Conservation (phyloP, 1,140 invertebrate species). For the Hypsibius dujardini region DNA sequence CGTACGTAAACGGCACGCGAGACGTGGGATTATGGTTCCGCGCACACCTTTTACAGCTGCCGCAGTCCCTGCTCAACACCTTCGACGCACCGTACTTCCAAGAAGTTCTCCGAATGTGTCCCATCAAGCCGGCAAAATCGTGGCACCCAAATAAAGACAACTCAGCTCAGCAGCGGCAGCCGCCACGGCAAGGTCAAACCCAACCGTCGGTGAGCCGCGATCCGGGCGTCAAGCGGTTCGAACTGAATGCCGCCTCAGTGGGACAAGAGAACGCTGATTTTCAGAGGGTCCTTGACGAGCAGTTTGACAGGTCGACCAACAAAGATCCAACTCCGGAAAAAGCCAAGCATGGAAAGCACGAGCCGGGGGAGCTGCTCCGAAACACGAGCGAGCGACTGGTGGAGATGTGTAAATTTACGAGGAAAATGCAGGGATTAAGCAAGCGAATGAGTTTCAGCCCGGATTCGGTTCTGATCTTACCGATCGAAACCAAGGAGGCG, state of each 20-base stretch:
- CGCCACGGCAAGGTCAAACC: neutral
- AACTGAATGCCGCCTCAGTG: neutral
- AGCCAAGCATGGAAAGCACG: no score
- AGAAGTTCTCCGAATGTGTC: neutral
- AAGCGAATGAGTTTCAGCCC: neutral
- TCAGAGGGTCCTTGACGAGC: neutral
- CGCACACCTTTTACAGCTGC: neutral
- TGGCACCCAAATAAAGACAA: neutral
- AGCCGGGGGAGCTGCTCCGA: neutral
- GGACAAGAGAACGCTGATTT: neutral
- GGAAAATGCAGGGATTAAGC: neutral
- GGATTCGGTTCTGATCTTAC: neutral
- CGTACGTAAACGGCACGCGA: neutral
- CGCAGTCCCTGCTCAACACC: neutral
- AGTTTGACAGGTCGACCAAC: neutral
- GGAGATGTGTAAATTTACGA: neutral
- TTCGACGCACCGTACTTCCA: neutral
- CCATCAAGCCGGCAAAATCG: neutral
- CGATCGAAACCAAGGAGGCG: no score
- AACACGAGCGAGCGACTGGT: neutral
- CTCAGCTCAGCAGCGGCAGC: neutral
- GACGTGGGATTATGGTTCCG: neutral
- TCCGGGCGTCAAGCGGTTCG: neutral
- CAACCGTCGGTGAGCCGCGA: neutral
- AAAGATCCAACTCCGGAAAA: neutral